Evolutionary conservation across 1,140 invertebrate species (phyloP), one percentile per base, ranked within the genome.

Genomic region (Pseudomyrmex flavicornis): DNA sequence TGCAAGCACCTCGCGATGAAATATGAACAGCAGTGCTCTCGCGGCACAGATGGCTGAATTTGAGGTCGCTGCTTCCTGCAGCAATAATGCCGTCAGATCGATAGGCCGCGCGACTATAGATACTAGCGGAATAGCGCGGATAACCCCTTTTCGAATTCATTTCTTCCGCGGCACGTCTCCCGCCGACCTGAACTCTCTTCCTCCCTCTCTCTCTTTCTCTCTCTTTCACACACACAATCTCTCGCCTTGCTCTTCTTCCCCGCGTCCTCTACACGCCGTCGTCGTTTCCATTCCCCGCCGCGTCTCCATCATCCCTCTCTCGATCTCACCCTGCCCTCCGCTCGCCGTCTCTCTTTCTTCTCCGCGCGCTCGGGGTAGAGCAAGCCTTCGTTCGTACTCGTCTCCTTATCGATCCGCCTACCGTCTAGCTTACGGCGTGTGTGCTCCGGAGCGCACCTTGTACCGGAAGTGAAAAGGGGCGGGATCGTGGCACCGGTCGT

Each of bases 11-110:
- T 86, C 87, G 84, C 87, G 84, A 88, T 89, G 88, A 89, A 89
- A 89, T 89, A 89, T 89, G 88, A 89, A 89, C 75, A 87, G 77
- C 73, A 61, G 70, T 82, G 87, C 85, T 88, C 88, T 89, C 88
- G 83, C 87, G 80, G 87, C 88, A 86, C 88, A 88, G 88, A 89
- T 89, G 88, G 88, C 77, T 89, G 88, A 88, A 89, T 89, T 89
- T 89, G 87, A 89, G 88, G 88, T 89, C 88, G 88, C 88, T 84
- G 75, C 88, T 88, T 89, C 87, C 84, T 88, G 76, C 82, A 86
- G 87, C 88, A 88, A 88, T 89, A 89, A 89, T 89, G 84, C 84
- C 84, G 79, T 89, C 76, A 82, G 88, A 89, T 89, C 88, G 87
- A 89, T 89, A 89, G 76, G 87, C 70, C 59, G 59, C 59, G 87